phyloP scores from a whole-genome alignment of 2,888 invertebrate species.

The Standfussiana lucernea region DNA sequence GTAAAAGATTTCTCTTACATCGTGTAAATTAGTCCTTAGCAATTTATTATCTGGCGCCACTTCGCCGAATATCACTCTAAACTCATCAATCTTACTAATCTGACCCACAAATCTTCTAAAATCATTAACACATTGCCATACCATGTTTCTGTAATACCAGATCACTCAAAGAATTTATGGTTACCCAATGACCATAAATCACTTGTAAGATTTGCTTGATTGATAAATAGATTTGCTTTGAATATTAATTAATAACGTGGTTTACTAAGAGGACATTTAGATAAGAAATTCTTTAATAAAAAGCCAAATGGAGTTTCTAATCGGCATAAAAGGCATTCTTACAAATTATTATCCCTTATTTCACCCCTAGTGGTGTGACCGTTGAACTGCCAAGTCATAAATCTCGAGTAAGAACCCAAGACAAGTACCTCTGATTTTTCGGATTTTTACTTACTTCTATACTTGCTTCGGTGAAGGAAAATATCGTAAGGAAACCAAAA shows the following conservation, averaged over 20 bases:
- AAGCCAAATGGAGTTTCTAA: neutral
- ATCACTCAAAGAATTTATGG: conserved; percentile 15
- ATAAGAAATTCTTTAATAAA: neutral
- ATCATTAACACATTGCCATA: conserved; percentile 16
- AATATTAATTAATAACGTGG: conserved; percentile 30
- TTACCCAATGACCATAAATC: conserved; percentile 12
- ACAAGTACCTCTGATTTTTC: too few species aligned
- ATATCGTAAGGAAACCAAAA: too few species aligned
- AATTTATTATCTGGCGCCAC: conserved; percentile 5
- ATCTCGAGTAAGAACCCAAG: too few species aligned
- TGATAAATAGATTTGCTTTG: conserved; percentile 16
- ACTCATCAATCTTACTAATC: conserved; percentile 1
- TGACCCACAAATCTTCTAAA: conserved; percentile 24
- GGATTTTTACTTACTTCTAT: too few species aligned
- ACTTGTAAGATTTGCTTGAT: neutral
- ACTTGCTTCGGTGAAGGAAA: too few species aligned
- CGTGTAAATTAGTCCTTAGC: neutral
- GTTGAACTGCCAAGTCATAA: too few species aligned
- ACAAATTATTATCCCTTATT: too few species aligned
- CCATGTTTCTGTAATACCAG: conserved; percentile 22
- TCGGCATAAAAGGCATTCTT: too few species aligned
- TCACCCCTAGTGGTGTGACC: too few species aligned
- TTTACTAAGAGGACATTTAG: neutral
- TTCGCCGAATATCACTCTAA: neutral
- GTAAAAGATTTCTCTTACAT: neutral